These are phyloP conservation scores for Mellilla xanthometata DNA, from an alignment of 2,888 invertebrate genomes.

Conservation along the genomic window DNA sequence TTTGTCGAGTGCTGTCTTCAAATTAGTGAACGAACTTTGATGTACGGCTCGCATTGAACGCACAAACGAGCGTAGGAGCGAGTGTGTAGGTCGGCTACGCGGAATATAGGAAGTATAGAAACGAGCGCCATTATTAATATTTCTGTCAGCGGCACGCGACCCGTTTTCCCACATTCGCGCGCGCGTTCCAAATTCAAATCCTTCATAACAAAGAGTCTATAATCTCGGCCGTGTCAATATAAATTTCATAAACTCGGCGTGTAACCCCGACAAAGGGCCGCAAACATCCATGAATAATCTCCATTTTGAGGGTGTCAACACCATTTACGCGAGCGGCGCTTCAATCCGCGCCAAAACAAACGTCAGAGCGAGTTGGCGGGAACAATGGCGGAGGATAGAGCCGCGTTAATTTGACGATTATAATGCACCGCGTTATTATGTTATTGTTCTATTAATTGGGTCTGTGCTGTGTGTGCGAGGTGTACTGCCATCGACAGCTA, in stretches of 20 bases:
- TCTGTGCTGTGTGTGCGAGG: conserved; percentile 37
- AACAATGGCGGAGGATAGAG: conserved; percentile 58
- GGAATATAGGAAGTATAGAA: not conserved
- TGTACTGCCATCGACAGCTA: conserved; percentile 33
- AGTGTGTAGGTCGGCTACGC: not conserved
- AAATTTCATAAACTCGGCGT: conserved; percentile 75
- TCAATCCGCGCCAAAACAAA: conserved; percentile 69
- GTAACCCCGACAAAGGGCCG: conserved; percentile 67
- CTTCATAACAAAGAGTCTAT: conserved; percentile 72
- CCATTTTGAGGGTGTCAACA: conserved; percentile 78
- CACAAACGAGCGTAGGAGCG: conserved; percentile 5
- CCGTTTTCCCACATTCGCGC: conserved; percentile 59
- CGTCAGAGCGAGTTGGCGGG: conserved; percentile 57
- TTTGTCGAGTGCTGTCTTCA: conserved; percentile 57
- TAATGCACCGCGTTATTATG: conserved; percentile 52
- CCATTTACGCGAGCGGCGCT: conserved; percentile 57
- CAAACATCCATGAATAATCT: conserved; percentile 80
- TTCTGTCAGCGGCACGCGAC: conserved; percentile 68
- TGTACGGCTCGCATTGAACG: conserved; percentile 9
- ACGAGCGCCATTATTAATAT: conserved; percentile 60
- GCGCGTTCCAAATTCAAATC: conserved; percentile 61
- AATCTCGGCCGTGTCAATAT: conserved; percentile 76
- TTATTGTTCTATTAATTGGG: conserved; percentile 62
- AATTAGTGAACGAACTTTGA: conserved; percentile 58
- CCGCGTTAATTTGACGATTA: conserved; percentile 58